Conservation (phyloP, 2,113 vertebrate genomes). For the Steatornis caripensis region DNA sequence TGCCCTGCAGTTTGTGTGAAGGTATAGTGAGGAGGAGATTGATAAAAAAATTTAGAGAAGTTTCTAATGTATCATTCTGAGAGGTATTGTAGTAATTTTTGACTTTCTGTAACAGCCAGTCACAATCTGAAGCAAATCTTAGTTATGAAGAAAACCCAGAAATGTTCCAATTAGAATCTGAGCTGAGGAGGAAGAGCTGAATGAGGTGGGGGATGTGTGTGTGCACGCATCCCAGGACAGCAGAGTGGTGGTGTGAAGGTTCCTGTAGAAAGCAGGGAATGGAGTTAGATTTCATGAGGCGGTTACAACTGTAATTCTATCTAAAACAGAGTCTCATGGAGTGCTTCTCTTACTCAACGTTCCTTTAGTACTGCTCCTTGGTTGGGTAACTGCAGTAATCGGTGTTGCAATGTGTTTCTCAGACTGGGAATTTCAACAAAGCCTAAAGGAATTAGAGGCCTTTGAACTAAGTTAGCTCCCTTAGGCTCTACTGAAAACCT, state of each 20-base stretch:
- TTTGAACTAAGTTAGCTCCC: conserved; percentile 16
- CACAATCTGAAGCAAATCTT: neutral
- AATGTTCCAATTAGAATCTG: neutral
- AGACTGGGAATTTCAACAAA: neutral
- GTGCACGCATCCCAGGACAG: fast-evolving
- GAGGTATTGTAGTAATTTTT: neutral
- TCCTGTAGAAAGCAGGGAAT: neutral
- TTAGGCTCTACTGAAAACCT: neutral
- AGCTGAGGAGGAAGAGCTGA: neutral
- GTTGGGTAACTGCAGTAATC: neutral
- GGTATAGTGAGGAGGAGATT: neutral
- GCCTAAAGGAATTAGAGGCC: neutral
- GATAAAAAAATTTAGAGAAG: neutral
- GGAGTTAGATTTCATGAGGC: neutral
- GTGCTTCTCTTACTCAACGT: neutral
- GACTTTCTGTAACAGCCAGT: neutral
- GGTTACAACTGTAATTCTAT: neutral
- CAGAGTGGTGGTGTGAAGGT: neutral
- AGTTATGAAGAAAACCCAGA: neutral
- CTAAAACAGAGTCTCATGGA: neutral
- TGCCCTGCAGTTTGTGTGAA: neutral
- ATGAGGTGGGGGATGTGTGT: neutral
- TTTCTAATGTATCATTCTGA: neutral
- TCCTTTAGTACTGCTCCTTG: neutral
- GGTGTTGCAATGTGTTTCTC: neutral